Conservation (phyloP, 2,113 vertebrate species). For the Anolis sagrei region DNA sequence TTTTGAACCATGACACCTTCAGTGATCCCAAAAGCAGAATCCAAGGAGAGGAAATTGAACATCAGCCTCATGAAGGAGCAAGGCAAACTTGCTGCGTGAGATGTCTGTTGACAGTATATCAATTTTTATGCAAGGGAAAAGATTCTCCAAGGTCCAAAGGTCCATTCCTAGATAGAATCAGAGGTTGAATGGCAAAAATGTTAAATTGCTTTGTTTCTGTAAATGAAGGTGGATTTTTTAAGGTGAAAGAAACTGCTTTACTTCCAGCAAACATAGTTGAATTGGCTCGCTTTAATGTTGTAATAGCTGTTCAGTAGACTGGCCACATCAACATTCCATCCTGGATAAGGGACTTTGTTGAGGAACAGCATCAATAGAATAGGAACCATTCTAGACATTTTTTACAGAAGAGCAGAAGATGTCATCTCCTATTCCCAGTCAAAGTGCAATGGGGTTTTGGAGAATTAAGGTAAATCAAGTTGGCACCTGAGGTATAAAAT, state of each 20-base stretch:
- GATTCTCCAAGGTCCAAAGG: neutral
- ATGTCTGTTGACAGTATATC: neutral
- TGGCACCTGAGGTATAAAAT: too few species aligned
- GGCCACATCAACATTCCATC: neutral
- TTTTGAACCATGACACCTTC: neutral
- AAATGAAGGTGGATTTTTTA: neutral
- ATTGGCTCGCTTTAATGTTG: neutral
- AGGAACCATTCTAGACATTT: too few species aligned
- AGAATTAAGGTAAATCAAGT: too few species aligned
- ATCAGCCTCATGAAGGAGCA: neutral
- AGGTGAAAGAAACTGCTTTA: neutral
- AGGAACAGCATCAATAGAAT: neutral
- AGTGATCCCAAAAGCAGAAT: neutral
- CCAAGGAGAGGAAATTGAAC: neutral
- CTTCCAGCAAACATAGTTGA: neutral
- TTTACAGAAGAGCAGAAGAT: too few species aligned
- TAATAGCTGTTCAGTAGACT: neutral
- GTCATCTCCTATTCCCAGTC: too few species aligned
- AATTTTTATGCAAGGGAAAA: neutral
- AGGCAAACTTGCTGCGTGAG: neutral
- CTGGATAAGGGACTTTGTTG: neutral
- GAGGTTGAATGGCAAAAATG: neutral
- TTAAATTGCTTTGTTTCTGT: neutral
- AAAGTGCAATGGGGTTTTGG: too few species aligned
- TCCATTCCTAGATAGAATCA: neutral